Conservation (phyloP, 2,797 vertebrate genomes). For the Thaleichthys pacificus region DNA sequence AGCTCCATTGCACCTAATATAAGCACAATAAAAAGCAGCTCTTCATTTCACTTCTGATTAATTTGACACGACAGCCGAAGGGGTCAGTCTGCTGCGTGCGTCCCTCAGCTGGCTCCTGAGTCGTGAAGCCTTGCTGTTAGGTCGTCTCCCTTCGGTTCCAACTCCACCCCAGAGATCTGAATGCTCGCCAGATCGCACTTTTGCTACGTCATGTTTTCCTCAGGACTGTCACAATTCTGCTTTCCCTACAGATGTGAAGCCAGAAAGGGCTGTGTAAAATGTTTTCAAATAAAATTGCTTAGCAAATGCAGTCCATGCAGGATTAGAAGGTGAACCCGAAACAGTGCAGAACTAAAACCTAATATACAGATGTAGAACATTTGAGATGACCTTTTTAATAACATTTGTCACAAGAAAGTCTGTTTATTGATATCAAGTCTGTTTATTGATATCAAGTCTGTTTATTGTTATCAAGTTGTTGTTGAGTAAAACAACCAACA, state of each 20-base stretch:
- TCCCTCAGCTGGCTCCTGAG: too few relatives aligned
- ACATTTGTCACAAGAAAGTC: neutral
- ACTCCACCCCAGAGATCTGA: neutral
- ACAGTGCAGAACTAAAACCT: neutral
- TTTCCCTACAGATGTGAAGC: neutral
- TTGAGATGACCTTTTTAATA: neutral
- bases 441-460: conserved; percentile 26
- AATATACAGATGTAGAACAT: neutral
- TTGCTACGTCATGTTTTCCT: neutral
- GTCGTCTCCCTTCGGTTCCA: conserved; percentile 3
- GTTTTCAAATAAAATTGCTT: neutral
- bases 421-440: conserved; percentile 22
- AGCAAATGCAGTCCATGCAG: conserved; percentile 9
- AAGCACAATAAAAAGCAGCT: conserved; percentile 21
- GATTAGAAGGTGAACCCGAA: conserved; percentile 16
- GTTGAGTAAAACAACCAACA: conserved; percentile 27
- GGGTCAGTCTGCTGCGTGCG: neutral
- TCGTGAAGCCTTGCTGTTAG: neutral
- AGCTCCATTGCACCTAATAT: conserved; percentile 50
- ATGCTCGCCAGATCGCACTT: neutral
- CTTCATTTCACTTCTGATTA: conserved; percentile 19
- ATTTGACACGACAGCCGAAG: neutral
- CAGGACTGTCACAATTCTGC: neutral
- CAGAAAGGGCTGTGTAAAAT: conserved; percentile 5
- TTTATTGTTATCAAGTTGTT: conserved; percentile 25